Evolutionary conservation across 2,113 vertebrate species (phyloP).

Genomic region (Leptobrachium ailaonicum): DNA sequence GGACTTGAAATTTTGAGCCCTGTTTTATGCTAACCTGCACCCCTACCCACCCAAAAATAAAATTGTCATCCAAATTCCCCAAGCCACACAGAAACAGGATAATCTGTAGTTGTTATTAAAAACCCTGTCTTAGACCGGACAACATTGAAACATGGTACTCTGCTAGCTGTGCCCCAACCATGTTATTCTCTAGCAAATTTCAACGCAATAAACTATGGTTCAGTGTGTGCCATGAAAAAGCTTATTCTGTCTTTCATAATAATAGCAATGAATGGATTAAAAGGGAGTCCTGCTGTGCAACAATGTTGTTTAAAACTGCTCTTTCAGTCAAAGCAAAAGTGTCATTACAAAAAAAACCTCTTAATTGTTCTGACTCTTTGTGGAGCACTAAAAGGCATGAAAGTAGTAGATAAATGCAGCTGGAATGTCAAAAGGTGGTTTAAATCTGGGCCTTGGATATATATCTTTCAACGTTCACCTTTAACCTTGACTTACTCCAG

Average conservation of each 20-base stretch:
- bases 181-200: neutral
- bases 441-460: neutral
- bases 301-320: conserved; percentile 28
- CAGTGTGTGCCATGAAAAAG: conserved; percentile 1
- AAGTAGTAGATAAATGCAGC: conserved; percentile 1
- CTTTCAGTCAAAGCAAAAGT: conserved; percentile 30
- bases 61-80: conserved; percentile 38
- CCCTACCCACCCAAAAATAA: conserved; percentile 15
- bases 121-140: neutral
- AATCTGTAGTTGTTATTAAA: conserved; percentile 16
- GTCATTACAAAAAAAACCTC: conserved; percentile 12
- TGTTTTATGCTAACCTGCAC: neutral
- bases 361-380: conserved; percentile 7
- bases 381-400: conserved; percentile 4
- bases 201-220: conserved; percentile 9
- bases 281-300: neutral
- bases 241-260: conserved; percentile 12
- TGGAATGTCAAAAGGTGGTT: neutral
- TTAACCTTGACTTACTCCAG: neutral
- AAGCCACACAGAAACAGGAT: conserved; percentile 16
- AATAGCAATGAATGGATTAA: conserved; percentile 34
- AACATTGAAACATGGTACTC: neutral
- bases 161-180: neutral
- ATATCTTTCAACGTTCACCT: neutral
- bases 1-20: too few species aligned